Evolutionary conservation across 1,140 invertebrate species (phyloP), one percentile per base, ranked within the genome.

Genomic region (Zaprionus africanus): DNA sequence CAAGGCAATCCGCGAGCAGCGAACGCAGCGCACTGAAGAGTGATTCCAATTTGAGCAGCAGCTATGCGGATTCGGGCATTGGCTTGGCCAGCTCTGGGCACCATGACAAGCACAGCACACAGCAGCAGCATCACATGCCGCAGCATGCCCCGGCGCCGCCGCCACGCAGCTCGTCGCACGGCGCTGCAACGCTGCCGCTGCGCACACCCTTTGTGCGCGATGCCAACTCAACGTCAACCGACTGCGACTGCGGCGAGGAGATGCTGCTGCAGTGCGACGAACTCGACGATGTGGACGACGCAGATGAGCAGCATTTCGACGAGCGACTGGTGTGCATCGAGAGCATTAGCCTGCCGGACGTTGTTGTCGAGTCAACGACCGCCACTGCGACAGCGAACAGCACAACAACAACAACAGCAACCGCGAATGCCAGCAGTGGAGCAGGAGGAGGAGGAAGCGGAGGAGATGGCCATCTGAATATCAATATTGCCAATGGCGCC

Each of bases 311-410:
- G 61, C 74, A 70, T 56, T 82, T 88, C 65, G 73, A 69, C 53
- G 91, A 92, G 69, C 88, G 88, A 56, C 72, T 92, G 72, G 92
- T 92, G 36, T 91, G 92, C 78, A 92, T 92, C 57, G 91, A 92
- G 85, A 92, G 91, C 79, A 92, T 92, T 78, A 92, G 91, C 66
- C 80, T 92, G 84, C 91, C 91, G 69, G 91, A 92, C 76, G 91
- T 92, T 62, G 91, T 92, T 19, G 91, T 92, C 17, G 91, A 92
- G 90, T 92, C 91, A 84, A 92, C 91, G 76, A 82, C 90, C 78
- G 73, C 66, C 31, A 57, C 58, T 26, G 58, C 72, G 53, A 46
- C 81, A 58, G n/a, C 66, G 38, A 46, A 22, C 72, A 51, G 41
- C 2, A 57, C 66, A 34, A 61, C 76, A 60, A 43, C 81, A 58